Conservation (phyloP, 30 jellyfish, hydroid and myxozoan genomes). For the Aurelia sp. region DNA sequence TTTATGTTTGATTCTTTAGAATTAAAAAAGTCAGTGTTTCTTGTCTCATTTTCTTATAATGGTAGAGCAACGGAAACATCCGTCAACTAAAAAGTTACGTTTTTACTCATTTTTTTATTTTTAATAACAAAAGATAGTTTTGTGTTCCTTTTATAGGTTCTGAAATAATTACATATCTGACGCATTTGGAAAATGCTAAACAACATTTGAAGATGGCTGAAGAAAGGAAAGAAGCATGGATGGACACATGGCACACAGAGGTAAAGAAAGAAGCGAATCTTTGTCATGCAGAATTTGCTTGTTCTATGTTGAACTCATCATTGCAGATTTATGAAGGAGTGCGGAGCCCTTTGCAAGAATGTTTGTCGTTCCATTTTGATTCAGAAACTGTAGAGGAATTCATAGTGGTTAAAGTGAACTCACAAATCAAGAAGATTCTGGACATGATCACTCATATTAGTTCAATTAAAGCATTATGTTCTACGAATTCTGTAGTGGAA, state of each 20-base stretch:
- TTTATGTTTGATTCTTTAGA: too few relatives aligned
- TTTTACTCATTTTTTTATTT: too few relatives aligned
- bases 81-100: too few relatives aligned
- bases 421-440: conserved; percentile 66
- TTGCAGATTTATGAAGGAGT: conserved; percentile 80
- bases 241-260: conserved; percentile 93
- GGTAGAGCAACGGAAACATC: too few relatives aligned
- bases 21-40: too few relatives aligned
- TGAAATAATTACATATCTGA: conserved; percentile 72
- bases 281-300: conserved; percentile 86
- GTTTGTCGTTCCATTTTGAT: conserved; percentile 86
- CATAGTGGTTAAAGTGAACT: conserved; percentile 86
- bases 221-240: conserved; percentile 95
- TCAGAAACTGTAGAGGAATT: conserved; percentile 96
- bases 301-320: conserved; percentile 68
- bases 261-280: conserved; percentile 69
- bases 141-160: conserved; percentile 70
- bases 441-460: conserved; percentile 68
- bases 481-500: neutral
- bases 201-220: conserved; percentile 74
- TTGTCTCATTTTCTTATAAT: too few relatives aligned
- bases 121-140: neutral
- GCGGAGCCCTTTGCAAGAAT: conserved; percentile 89
- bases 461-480: conserved; percentile 48
- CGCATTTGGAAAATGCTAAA: conserved; percentile 86